These are phyloP conservation scores for Hipposideros larvatus DNA, from an alignment of 2,797 vertebrate species.

Conservation along the genomic window DNA sequence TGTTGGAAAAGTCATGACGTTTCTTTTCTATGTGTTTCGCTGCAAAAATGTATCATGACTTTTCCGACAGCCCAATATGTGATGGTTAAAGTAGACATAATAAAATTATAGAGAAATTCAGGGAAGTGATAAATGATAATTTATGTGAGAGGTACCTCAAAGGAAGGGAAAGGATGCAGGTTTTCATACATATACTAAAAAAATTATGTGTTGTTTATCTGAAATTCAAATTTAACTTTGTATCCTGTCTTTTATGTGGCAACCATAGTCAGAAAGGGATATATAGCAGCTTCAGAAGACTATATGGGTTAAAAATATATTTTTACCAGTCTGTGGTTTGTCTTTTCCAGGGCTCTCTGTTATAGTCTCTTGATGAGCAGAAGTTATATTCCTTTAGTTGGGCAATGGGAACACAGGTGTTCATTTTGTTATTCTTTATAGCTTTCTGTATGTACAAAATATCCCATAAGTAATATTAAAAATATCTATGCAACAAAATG, in stretches of 20 bases:
- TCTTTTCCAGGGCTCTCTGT: not conserved
- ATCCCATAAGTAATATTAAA: slow-evolving; percentile 47
- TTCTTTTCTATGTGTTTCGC: too few species aligned
- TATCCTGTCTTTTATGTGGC: not conserved
- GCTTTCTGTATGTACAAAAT: slow-evolving; percentile 30
- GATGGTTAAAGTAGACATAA: not conserved
- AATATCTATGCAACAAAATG: slow-evolving; percentile 2
- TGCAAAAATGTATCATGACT: too few species aligned
- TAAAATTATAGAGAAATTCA: slow-evolving; percentile 2
- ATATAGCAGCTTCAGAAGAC: not conserved
- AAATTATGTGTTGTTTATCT: not conserved
- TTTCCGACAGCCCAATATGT: not conserved
- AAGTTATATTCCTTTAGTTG: slow-evolving; percentile 51
- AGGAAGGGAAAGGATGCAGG: not conserved
- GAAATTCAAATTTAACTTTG: slow-evolving; percentile 11
- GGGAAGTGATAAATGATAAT: not conserved
- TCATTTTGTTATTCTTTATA: slow-evolving; percentile 58
- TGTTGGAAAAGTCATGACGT: too few species aligned
- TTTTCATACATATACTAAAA: not conserved
- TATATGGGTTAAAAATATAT: not conserved
- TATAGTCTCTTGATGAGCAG: not conserved
- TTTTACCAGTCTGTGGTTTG: not conserved
- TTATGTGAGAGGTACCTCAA: not conserved
- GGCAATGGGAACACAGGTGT: not conserved
- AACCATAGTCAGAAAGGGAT: not conserved